A percentile compares a stretch with the other conserved stretches of the same genome.
These are phyloP conservation scores for Gymnopithys bicolor DNA, from an alignment of 2,797 vertebrate genomes.

Conservation along the genomic window DNA sequence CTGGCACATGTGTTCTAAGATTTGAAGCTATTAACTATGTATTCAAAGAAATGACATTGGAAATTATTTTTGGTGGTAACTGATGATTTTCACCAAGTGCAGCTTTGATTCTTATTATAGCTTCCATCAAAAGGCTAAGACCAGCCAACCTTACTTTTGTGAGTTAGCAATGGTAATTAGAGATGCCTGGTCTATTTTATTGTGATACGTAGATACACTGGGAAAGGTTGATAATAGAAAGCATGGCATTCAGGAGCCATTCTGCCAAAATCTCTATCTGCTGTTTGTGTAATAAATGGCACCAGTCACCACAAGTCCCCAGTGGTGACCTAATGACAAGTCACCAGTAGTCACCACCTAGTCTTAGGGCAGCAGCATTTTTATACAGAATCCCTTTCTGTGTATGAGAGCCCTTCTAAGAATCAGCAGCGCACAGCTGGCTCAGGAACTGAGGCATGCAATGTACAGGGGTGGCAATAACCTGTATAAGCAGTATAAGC, in stretches of 20 bases:
- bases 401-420: not conserved
- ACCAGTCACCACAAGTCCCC: not conserved
- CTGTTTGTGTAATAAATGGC: not conserved
- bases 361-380: not conserved
- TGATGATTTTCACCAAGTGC: not conserved
- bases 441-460: not conserved
- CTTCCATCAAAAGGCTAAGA: not conserved
- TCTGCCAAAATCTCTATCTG: not conserved
- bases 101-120: not conserved
- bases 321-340: conserved; percentile 2
- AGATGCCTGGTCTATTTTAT: not conserved
- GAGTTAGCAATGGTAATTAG: not conserved
- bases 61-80: not conserved
- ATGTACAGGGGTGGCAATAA: not conserved
- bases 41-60: not conserved
- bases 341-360: conserved; percentile 25
- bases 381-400: not conserved
- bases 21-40: not conserved
- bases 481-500: not conserved
- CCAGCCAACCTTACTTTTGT: not conserved
- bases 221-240: not conserved
- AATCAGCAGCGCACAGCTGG: not conserved
- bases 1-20: not conserved
- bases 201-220: not conserved
- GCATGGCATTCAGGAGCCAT: not conserved